These are phyloP conservation scores for Macrophya alboannulata DNA, from an alignment of 2,888 invertebrate genomes.

Conservation along the genomic window DNA sequence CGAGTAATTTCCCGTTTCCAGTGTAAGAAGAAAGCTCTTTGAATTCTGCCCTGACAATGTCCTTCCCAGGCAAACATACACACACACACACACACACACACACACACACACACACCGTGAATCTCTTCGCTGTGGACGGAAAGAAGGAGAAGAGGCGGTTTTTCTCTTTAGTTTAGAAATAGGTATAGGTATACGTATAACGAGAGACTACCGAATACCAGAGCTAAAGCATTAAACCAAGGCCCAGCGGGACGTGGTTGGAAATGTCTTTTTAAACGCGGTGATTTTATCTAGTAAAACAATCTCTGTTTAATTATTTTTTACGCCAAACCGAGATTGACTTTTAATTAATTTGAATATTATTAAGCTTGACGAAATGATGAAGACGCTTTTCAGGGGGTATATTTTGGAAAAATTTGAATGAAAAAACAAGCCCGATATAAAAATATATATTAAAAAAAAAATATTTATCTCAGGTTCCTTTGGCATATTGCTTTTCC, in stretches of 20 bases:
- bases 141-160: not conserved
- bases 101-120: not conserved
- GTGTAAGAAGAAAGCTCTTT: conserved; percentile 35
- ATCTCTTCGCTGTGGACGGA: not conserved
- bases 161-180: conserved; percentile 6
- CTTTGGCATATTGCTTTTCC: not conserved
- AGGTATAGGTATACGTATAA: not conserved
- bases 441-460: not conserved
- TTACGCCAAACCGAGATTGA: not conserved
- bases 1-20: conserved; percentile 43
- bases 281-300: not conserved
- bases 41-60: conserved; percentile 41
- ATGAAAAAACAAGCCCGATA: too few species aligned
- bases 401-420: not conserved
- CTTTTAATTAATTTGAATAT: conserved; percentile 6
- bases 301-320: not conserved
- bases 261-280: not conserved
- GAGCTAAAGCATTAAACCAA: not conserved
- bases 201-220: conserved; percentile 14
- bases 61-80: conserved; percentile 33
- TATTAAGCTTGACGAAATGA: not conserved
- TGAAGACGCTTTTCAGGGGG: not conserved
- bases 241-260: not conserved
- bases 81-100: not conserved
- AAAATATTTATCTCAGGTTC: not conserved